A percentile compares a stretch with the other conserved stretches of the same genome.
Evolutionary conservation across 2,113 vertebrate genomes (phyloP).

Genomic region (Leptobrachium leishanense): DNA sequence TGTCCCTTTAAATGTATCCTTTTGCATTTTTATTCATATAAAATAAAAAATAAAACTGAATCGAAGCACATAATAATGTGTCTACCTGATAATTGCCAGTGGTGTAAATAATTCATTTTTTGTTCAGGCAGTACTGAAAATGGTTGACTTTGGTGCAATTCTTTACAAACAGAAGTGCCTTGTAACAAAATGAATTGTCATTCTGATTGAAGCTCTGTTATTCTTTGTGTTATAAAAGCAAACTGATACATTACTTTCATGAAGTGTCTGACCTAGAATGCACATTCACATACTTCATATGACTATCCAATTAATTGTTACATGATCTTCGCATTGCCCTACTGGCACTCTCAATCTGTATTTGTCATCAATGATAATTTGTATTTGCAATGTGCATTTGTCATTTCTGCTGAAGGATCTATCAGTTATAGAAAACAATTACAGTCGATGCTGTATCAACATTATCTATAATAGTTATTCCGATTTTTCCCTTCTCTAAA

Average conservation of each 20-base stretch:
- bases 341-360: constrained; percentile 2
- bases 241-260: background rate
- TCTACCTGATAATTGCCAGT: too few relatives aligned
- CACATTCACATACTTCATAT: constrained; percentile 10
- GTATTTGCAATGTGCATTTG: background rate
- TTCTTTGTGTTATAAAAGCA: background rate
- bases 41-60: too few relatives aligned
- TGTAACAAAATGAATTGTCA: background rate
- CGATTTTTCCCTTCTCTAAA: background rate
- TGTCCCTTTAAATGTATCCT: too few relatives aligned
- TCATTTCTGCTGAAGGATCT: background rate
- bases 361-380: constrained; percentile 9
- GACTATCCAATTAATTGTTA: constrained; percentile 6
- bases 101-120: too few relatives aligned
- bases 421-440: background rate
- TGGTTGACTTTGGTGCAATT: too few relatives aligned
- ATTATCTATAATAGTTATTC: background rate
- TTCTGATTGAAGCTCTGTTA: background rate
- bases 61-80: too few relatives aligned
- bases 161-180: too few relatives aligned
- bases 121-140: too few relatives aligned
- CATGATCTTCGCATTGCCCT: background rate
- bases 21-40: too few relatives aligned
- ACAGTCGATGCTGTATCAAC: background rate
- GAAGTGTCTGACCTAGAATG: background rate